These are phyloP conservation scores for Anthopleura xanthogrammica DNA, from an alignment of 92 coral and sea anemone genomes.

Conservation along the genomic window DNA sequence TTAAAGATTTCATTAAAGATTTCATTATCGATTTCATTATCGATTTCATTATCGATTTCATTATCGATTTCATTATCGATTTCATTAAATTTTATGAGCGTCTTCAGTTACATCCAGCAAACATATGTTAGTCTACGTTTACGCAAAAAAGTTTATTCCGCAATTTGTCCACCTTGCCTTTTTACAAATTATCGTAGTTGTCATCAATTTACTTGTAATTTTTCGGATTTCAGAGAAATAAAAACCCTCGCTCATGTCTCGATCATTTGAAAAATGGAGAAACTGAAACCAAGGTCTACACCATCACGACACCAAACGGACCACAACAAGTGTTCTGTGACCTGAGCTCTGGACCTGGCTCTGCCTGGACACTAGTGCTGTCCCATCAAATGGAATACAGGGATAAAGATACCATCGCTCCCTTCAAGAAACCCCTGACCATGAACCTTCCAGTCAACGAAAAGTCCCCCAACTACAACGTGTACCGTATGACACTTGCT, in stretches of 20 bases:
- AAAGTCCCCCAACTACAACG: background rate
- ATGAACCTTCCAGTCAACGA: slow-evolving; percentile 4
- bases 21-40: too few species aligned
- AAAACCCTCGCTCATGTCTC: background rate
- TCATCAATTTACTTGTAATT: background rate
- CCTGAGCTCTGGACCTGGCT: background rate
- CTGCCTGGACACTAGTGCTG: slow-evolving; percentile 23
- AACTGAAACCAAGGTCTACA: background rate
- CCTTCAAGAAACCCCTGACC: background rate
- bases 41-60: too few species aligned
- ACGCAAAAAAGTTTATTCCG: too few species aligned
- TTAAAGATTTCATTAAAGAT: too few species aligned
- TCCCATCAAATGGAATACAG: background rate
- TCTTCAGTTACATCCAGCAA: too few species aligned
- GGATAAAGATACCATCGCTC: background rate
- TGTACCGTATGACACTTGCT: background rate
- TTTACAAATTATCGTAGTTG: background rate
- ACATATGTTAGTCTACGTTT: too few species aligned
- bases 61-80: too few species aligned
- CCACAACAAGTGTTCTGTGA: background rate
- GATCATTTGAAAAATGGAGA: slow-evolving; percentile 4
- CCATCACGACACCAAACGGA: background rate
- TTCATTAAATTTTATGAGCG: too few species aligned
- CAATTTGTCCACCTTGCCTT: too few species aligned
- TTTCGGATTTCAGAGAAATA: background rate